Base-by-base conservation (phyloP, 2,113 vertebrate species). In the Vombatus ursinus region DNA sequence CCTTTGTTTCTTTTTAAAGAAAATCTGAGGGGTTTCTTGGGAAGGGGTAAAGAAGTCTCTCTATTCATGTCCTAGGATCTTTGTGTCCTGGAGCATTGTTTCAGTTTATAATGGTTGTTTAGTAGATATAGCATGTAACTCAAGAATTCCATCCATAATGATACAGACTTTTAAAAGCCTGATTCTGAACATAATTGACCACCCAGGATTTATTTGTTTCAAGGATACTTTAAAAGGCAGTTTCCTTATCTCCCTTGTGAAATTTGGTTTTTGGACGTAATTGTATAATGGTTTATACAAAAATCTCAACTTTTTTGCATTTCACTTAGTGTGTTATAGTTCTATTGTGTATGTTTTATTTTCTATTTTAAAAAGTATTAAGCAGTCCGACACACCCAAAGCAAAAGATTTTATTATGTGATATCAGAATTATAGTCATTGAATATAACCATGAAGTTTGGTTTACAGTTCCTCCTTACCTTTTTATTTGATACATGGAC, bases 81-180 rank as follows among this genome's bases (percentile, higher is more conserved):
- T 97, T 98, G 96, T 98, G 98, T 98, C 96, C 95, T 77, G 93
- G 92, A 52, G 31, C 93, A 97, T 98, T 98, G 97, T 98, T 96
- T 97, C 94, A 90, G 28, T 98, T 98, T 97, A 97, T 97, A 98
- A 96, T 95, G 95, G 48, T 94, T 95, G 92, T 97, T 97, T 92
- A 96, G 96, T 95, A 96, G 96, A 96, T 98, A 96, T 96, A 96
- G 97, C 68, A 94, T 94, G 90, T 92, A 91, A 57, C 94, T 95
- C 92, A 95, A 97, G 95, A 94, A 97, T 97, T 98, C 91, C 96
- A 94, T 89, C n/a, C 92, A 7, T 77, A 57, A 50, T 8, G 28
- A 94, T 68, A 48, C 90, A 90, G 95, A 47, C 90, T 95, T 77
- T 84, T 37, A 96, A 96, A 95, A 97, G 92, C 96, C 77, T 91